Evolutionary conservation across 2,888 invertebrate genomes (phyloP), one percentile per base, ranked within the genome.

Genomic region (Heteromyza rotundicornis): DNA sequence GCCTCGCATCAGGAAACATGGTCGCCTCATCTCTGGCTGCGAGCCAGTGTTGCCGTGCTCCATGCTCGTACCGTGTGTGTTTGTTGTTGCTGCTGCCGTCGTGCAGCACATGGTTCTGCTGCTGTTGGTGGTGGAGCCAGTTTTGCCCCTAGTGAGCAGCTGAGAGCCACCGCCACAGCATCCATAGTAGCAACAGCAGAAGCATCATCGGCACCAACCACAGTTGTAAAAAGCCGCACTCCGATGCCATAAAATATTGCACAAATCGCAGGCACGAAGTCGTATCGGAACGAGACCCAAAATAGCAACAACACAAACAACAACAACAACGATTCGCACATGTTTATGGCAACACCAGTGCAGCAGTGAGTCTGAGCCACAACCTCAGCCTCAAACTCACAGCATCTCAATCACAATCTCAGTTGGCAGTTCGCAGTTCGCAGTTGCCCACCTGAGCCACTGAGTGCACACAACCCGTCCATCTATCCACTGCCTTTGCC

Each of bases 1-100:
- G 80, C 79, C 79, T 79, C 80, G 80, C 79, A 80, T 79, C 79
- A 80, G 79, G 79, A 79, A 79, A 79, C 76, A 79, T 79, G 79
- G 78, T 78, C 71, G 70, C 69, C 79, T 65, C 68, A 70, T 66
- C 70, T 72, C 64, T 67, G 68, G 40, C 40, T 40, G 3, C 10
- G 40, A 40, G 40, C 16, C 40, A 40, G 40, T 40, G 64, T 64
- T 66, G 62, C 40, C 64, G 55, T 55, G 61, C 51, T 36, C n/a
- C n/a, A n/a, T n/a, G n/a, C n/a, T 66, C 55, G 53, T n/a, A n/a
- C 24, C 24, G 16, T 57, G 65, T 66, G 60, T 64, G 64, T 61
- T 55, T 59, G 58, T 57, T 68, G 67, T 56, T 68, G 69, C 56
- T 64, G 61, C 51, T 63, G 57, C 35, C 62, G 63, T 59, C 20